These are phyloP conservation scores for Silurus glanis DNA, from an alignment of 2,113 vertebrate genomes.

Conservation along the genomic window DNA sequence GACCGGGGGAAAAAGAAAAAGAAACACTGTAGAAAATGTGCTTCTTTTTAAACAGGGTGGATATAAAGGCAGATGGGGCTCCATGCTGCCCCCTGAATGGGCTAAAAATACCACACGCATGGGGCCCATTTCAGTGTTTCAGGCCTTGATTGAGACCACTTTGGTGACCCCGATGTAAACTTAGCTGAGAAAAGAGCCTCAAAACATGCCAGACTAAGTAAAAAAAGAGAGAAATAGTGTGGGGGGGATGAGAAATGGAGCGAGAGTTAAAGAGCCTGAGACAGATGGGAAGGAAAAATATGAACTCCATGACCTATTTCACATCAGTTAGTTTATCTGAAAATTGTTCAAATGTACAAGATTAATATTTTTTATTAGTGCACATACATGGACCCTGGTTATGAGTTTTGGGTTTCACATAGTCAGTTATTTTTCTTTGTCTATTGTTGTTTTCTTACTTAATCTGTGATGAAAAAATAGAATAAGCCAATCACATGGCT, in stretches of 20 bases:
- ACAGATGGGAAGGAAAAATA: slow-evolving; percentile 32
- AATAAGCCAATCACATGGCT: neutral
- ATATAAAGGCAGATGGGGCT: slow-evolving; percentile 57
- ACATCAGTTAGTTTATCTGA: slow-evolving; percentile 31
- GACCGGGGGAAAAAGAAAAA: slow-evolving; percentile 47
- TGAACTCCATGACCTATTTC: slow-evolving; percentile 40
- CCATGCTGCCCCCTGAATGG: slow-evolving; percentile 56
- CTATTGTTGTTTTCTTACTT: neutral
- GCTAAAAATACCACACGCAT: slow-evolving; percentile 53
- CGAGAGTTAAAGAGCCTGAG: slow-evolving; percentile 28
- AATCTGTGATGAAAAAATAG: neutral
- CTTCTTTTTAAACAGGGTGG: slow-evolving; percentile 35
- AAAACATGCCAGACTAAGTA: slow-evolving; percentile 52
- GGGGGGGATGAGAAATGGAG: slow-evolving; percentile 7
- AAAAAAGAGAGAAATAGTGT: slow-evolving; percentile 41
- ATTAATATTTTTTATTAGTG: slow-evolving; percentile 12
- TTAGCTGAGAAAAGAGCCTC: slow-evolving; percentile 41
- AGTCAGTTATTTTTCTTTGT: slow-evolving; percentile 24
- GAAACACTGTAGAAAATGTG: slow-evolving; percentile 46
- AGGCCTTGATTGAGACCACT: slow-evolving; percentile 62
- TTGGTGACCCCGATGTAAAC: slow-evolving; percentile 64
- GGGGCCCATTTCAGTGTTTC: slow-evolving; percentile 56
- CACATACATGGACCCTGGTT: slow-evolving; percentile 24
- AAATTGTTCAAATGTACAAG: slow-evolving; percentile 34
- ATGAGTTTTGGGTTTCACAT: slow-evolving; percentile 17